A percentile compares a stretch with the other conserved stretches of the same genome.
Conservation (phyloP, 2,888 invertebrate species). For the Campoplex capitator region DNA sequence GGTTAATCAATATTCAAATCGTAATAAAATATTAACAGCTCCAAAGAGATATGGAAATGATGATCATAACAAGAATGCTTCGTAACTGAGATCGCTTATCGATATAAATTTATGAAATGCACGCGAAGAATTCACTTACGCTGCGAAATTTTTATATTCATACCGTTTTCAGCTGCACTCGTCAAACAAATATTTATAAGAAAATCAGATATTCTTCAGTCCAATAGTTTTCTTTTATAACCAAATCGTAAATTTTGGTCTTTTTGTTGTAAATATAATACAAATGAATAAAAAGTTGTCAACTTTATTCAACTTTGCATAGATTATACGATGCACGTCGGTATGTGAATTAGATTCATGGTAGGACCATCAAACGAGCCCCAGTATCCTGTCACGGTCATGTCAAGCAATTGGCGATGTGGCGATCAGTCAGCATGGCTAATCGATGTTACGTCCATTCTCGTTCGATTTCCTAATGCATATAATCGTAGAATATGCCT, state of each 20-base stretch:
- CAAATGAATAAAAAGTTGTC: not conserved
- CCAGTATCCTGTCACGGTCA: conserved; percentile 43
- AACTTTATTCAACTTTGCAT: not conserved
- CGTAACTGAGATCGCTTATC: not conserved
- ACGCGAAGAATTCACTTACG: not conserved
- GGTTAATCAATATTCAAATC: too few relatives aligned
- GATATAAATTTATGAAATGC: not conserved
- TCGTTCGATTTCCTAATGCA: conserved; percentile 13
- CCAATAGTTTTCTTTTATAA: not conserved
- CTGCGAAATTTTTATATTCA: not conserved
- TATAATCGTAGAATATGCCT: conserved; percentile 10
- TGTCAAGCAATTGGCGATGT: conserved; percentile 52
- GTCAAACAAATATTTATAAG: not conserved
- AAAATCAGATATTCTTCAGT: not conserved
- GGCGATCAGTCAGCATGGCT: conserved; percentile 11
- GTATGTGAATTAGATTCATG: conserved; percentile 9
- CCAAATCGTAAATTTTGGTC: not conserved
- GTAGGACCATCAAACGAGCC: conserved; percentile 44
- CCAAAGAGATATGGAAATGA: not conserved
- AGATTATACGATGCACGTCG: not conserved
- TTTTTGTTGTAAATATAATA: not conserved
- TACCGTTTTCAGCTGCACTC: not conserved
- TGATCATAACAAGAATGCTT: not conserved
- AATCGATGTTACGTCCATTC: conserved; percentile 20
- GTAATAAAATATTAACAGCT: too few relatives aligned